phyloP scores from a whole-genome alignment of 2,113 vertebrate species.

The Oryzias curvinotus region DNA sequence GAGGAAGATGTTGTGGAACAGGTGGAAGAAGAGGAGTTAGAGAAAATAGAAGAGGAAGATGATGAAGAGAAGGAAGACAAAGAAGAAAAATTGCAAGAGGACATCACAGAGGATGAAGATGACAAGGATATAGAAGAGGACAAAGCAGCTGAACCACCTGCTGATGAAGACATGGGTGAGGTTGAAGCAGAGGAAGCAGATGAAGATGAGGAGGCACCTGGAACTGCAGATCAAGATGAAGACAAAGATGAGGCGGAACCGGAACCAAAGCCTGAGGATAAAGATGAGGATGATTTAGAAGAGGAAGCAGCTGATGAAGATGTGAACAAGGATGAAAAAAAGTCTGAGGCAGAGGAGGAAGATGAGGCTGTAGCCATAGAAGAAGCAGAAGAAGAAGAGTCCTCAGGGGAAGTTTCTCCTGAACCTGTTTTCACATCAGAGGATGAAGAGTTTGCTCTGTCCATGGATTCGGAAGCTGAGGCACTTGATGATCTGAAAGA shows the following conservation, averaged over 20 bases:
- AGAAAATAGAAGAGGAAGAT: background rate
- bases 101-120: background rate
- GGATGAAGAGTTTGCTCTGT: slow-evolving; percentile 39
- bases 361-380: slow-evolving; percentile 17
- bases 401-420: slow-evolving; percentile 37
- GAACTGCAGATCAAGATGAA: background rate
- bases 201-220: background rate
- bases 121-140: background rate
- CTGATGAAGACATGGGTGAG: slow-evolving; percentile 12
- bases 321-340: background rate
- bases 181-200: background rate
- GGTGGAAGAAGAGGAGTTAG: background rate
- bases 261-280: slow-evolving; percentile 16
- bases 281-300: background rate
- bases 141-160: slow-evolving; percentile 1
- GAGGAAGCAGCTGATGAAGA: background rate
- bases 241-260: slow-evolving; percentile 9
- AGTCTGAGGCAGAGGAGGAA: background rate
- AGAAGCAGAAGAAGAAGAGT: background rate
- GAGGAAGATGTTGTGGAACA: no score
- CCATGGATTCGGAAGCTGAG: slow-evolving; percentile 44
- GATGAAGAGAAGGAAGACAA: background rate
- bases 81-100: background rate
- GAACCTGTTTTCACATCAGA: slow-evolving; percentile 45
- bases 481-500: slow-evolving; percentile 4